Base-by-base conservation (phyloP, 2,113 vertebrate species). In the Zosterops borbonicus region DNA sequence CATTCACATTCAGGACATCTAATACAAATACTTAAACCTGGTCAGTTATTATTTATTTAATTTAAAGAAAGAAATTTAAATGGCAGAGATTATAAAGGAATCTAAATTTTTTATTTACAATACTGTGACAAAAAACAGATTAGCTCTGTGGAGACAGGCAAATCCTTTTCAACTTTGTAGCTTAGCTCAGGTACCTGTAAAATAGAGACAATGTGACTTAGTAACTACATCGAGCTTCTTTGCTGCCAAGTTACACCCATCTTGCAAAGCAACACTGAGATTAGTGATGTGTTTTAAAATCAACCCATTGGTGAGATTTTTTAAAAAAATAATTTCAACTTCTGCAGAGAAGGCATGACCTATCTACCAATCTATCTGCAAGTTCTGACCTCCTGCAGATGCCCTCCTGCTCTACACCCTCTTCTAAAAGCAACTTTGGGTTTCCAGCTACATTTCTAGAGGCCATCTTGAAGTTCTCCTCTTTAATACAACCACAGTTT, bases 141-240 rank as follows among this genome's bases (percentile, higher is more conserved):
- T 39, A 44, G 14, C 28, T 90, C 17, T 87, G 9, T 23, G 27
- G 52, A 14, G 28, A 73, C 24, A 20, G 47, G 21, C 22, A 93
- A 73, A 53, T 37, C 31, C 31, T 24, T 69, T 92, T 67, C 50
- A 59, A 18, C 50, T 63, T 67, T 44, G 20, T n/a, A 27, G 44
- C 46, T 93, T 5, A 73, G 20, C 25, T 93, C 37, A 65, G 0
- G 1, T 9, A 53, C 22, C 63, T 50, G 39, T 67, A 88, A 79
- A 93, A 91, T 0, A 52, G 31, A 90, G n/a, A 80, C 4, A 10
- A 42, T 3, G 28, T 0, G 0, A 90, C 33, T 70, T 15, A 63
- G 18, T 27, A 77, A 81, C 19, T 49, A 27, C 20, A 39, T 5
- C 0, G 0, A 73, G 37, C 21, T 80, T 73, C 65, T 67, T 33